phyloP scores from a whole-genome alignment of 2,888 invertebrate species.

The Eupithecia vulgata region DNA sequence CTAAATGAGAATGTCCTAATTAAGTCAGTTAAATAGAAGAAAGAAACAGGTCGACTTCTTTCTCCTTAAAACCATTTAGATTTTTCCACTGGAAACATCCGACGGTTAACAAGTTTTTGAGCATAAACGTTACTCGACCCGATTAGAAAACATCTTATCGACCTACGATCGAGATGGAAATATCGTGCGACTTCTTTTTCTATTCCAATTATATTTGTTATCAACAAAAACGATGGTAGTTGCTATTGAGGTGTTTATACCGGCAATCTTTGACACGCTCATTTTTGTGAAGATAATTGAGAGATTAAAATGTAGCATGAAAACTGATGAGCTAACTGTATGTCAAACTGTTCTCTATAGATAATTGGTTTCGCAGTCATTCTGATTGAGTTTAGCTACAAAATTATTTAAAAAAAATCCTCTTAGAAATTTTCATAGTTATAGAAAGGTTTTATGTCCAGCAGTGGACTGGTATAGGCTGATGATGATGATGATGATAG shows the following conservation, averaged over 20 bases:
- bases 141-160: conserved; percentile 74
- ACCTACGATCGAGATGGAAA: conserved; percentile 69
- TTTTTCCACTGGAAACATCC: conserved; percentile 66
- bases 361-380: background rate
- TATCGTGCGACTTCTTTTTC: conserved; percentile 65
- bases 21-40: background rate
- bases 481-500: too few relatives aligned
- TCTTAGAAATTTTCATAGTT: too few relatives aligned
- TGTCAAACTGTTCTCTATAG: background rate
- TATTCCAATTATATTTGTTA: conserved; percentile 55
- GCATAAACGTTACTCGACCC: conserved; percentile 74
- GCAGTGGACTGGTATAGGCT: too few relatives aligned
- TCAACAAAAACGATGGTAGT: conserved; percentile 40
- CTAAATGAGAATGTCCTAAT: too few relatives aligned
- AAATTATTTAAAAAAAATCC: background rate
- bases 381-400: background rate
- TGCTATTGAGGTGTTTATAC: conserved; percentile 32
- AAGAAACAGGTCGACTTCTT: background rate
- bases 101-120: conserved; percentile 71
- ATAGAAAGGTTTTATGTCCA: too few relatives aligned
- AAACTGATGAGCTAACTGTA: background rate
- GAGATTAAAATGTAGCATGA: conserved; percentile 9
- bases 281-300: conserved; percentile 29
- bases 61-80: conserved; percentile 40
- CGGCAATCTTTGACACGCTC: conserved; percentile 34